Percentiles rank a stretch among this genome's conserved stretches.
Conservation (phyloP, 2,113 vertebrate species). For the Synodontis membranacea region DNA sequence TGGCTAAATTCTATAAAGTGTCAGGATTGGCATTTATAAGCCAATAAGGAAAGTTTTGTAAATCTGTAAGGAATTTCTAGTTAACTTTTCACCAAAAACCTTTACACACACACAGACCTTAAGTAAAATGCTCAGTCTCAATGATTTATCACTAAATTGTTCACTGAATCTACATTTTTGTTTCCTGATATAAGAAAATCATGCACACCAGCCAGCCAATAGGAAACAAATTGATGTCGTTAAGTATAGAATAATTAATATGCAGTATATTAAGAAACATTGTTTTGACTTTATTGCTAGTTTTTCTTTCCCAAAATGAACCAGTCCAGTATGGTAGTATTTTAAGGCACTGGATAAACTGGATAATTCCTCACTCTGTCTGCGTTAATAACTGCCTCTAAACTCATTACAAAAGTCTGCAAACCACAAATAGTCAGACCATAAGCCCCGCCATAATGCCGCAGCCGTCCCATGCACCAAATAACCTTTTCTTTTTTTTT, state of each 20-base stretch:
- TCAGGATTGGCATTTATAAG: background rate
- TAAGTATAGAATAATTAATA: background rate
- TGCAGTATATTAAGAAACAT: background rate
- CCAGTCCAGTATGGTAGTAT: background rate
- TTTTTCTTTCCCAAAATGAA: background rate
- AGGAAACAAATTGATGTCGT: background rate
- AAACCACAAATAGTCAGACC: constrained; percentile 1
- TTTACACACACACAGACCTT: background rate
- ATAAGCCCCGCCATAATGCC: constrained; percentile 56
- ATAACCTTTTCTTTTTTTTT: constrained; percentile 58
- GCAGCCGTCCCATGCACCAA: constrained; percentile 70
- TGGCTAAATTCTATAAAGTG: background rate
- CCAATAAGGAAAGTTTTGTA: background rate
- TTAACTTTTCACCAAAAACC: background rate
- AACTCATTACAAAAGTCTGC: background rate
- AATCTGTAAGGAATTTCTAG: background rate
- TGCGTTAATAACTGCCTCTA: constrained; percentile 2
- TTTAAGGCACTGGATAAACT: background rate
- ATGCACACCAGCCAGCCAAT: background rate
- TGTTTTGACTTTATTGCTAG: background rate
- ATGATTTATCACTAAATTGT: background rate
- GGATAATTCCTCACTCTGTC: background rate
- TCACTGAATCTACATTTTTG: background rate
- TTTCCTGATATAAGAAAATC: background rate
- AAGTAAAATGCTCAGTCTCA: background rate